Evolutionary conservation across 2,797 vertebrate genomes (phyloP).

Genomic region (Lates japonicus): DNA sequence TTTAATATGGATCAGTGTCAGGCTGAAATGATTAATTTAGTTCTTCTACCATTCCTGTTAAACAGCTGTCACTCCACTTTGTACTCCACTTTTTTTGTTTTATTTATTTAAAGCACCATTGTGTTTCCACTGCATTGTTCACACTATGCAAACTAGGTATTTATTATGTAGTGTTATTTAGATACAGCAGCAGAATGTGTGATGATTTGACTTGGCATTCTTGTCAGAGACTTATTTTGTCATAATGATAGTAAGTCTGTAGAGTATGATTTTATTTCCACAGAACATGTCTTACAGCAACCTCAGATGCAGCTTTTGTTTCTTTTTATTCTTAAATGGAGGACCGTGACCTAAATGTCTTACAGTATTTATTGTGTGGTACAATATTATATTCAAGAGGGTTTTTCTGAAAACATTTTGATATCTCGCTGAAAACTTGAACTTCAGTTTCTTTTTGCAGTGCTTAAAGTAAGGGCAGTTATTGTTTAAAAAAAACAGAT

Average conservation of each 20-base stretch:
- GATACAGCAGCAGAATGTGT: slow-evolving; percentile 78
- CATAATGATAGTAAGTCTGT: slow-evolving; percentile 43
- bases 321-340: slow-evolving; percentile 45
- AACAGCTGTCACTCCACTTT: slow-evolving; percentile 72
- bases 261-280: slow-evolving; percentile 54
- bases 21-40: slow-evolving; percentile 3
- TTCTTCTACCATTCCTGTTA: slow-evolving; percentile 57
- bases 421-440: slow-evolving; percentile 60
- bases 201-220: slow-evolving; percentile 36
- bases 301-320: slow-evolving; percentile 63
- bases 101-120: slow-evolving; percentile 84
- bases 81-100: slow-evolving; percentile 58
- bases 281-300: slow-evolving; percentile 51
- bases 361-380: slow-evolving; percentile 65
- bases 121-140: slow-evolving; percentile 81
- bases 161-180: slow-evolving; percentile 88
- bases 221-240: slow-evolving; percentile 46
- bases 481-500: slow-evolving; percentile 15
- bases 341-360: slow-evolving; percentile 36
- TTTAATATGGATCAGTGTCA: slow-evolving; percentile 7
- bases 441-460: slow-evolving; percentile 54
- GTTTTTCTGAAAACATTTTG: slow-evolving; percentile 31
- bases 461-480: slow-evolving; percentile 41
- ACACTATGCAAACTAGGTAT: slow-evolving; percentile 95
- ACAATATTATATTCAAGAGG: slow-evolving; percentile 20